Conservation (phyloP, 1,140 invertebrate species). For the Drosophila kikkawai region DNA sequence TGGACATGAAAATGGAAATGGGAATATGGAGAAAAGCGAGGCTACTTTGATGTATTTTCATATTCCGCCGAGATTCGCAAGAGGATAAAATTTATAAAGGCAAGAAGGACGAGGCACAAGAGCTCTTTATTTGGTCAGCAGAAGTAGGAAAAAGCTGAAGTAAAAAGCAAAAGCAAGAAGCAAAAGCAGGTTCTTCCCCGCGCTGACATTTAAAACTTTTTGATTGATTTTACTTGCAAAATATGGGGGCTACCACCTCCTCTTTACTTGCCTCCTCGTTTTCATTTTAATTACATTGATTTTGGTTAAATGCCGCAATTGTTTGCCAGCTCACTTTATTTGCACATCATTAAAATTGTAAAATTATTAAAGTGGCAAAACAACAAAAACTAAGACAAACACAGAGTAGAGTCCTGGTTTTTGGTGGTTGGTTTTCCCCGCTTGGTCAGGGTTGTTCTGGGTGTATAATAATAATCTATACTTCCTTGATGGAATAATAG, state of each 20-base stretch:
- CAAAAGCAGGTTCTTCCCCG: constrained; percentile 5
- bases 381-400: constrained; percentile 73
- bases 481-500: constrained; percentile 1
- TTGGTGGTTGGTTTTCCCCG: background rate
- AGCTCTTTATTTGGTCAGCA: constrained; percentile 54
- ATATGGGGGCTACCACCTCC: background rate
- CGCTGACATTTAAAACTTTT: constrained; percentile 64
- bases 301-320: constrained; percentile 70
- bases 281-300: constrained; percentile 83
- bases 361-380: constrained; percentile 78
- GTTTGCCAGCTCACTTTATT: constrained; percentile 56
- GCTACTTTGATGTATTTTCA: constrained; percentile 80
- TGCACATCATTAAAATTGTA: constrained; percentile 84
- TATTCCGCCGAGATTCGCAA: constrained; percentile 67
- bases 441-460: background rate
- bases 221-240: constrained; percentile 66
- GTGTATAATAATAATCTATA: background rate
- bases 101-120: background rate
- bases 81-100: constrained; percentile 27
- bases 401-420: constrained; percentile 4
- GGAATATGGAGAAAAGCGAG: background rate
- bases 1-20: background rate
- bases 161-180: background rate
- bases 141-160: background rate
- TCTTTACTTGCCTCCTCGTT: constrained; percentile 8